Percentiles rank a stretch among this genome's conserved stretches.
phyloP scores from a whole-genome alignment of 2,113 vertebrate genomes.

The Mormyrus lacerda region DNA sequence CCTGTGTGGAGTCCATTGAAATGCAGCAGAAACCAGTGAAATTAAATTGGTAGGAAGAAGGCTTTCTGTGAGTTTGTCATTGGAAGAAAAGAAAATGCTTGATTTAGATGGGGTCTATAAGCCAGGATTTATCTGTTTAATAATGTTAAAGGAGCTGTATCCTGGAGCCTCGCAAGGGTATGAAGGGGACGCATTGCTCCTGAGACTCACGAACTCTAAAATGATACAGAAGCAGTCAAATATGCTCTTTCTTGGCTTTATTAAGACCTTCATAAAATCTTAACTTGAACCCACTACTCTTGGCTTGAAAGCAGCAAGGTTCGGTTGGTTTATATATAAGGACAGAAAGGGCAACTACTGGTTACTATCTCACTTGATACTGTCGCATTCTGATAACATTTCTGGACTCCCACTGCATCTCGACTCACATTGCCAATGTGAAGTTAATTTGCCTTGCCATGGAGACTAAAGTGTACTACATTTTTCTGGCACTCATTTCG shows the following conservation, averaged over 20 bases:
- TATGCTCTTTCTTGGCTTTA: background rate
- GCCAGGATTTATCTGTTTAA: slow-evolving; percentile 16
- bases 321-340: slow-evolving; percentile 3
- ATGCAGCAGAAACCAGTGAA: background rate
- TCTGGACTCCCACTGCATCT: background rate
- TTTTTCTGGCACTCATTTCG: background rate
- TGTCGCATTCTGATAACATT: background rate
- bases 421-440: background rate
- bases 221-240: background rate
- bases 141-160: background rate
- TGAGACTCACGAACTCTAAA: background rate
- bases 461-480: background rate
- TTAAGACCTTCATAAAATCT: background rate
- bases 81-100: background rate
- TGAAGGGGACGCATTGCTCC: background rate
- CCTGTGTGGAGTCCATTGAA: background rate
- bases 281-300: background rate
- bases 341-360: background rate
- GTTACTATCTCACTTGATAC: background rate
- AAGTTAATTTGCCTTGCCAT: background rate
- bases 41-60: background rate
- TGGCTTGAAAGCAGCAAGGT: background rate
- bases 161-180: background rate
- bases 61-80: background rate
- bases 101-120: background rate